phyloP scores from a whole-genome alignment of 2,113 vertebrate species.

The Thomomys bottae region DNA sequence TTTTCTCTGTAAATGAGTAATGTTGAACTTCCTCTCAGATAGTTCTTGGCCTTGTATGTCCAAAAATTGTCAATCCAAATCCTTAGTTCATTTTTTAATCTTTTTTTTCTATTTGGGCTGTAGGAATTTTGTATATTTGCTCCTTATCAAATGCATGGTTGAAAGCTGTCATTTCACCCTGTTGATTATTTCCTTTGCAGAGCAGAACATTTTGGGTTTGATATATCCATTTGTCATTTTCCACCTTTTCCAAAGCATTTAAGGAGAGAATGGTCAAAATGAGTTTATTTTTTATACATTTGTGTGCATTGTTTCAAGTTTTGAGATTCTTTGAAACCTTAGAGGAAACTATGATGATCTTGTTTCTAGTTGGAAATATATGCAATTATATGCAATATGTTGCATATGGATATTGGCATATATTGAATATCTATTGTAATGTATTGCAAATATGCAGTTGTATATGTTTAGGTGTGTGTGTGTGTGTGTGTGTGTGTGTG shows the following conservation, averaged over 20 bases:
- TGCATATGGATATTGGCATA: too few species aligned
- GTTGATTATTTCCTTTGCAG: background rate
- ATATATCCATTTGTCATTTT: background rate
- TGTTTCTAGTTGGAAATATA: background rate
- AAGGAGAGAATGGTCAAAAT: background rate
- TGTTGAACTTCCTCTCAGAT: background rate
- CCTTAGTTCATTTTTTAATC: background rate
- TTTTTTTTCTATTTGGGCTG: background rate
- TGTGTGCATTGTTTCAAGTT: background rate
- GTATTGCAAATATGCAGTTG: accelerated
- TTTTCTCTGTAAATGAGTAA: background rate
- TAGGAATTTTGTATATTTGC: background rate
- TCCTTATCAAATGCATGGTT: background rate
- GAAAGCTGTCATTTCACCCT: background rate
- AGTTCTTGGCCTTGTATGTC: background rate
- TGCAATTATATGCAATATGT: too few species aligned
- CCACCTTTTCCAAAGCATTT: background rate
- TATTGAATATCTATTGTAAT: too few species aligned
- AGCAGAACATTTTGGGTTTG: background rate
- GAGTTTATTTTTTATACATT: background rate
- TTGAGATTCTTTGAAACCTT: slow-evolving; percentile 6
- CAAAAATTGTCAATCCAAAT: background rate
- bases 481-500: background rate
- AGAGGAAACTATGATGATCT: slow-evolving; percentile 8
- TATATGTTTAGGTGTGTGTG: background rate